A percentile compares a stretch with the other conserved stretches of the same genome.
Conservation (phyloP, 2,888 invertebrate genomes). For the Microctonus hyperodae region DNA sequence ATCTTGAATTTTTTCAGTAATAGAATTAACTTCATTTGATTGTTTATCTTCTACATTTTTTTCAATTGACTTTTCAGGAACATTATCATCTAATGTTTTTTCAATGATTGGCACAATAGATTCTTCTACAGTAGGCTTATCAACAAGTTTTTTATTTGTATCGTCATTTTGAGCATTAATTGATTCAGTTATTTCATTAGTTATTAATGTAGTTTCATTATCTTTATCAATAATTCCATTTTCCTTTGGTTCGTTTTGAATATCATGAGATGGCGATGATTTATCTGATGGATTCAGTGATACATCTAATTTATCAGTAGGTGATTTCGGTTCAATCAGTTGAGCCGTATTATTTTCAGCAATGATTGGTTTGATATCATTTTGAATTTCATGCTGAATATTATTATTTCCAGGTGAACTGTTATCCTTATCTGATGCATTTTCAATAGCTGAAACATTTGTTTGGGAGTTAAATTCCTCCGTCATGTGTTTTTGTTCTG, state of each 20-base stretch:
- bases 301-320: background rate
- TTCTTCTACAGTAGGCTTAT: background rate
- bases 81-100: conserved; percentile 3
- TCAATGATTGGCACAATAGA: background rate
- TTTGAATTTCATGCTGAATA: conserved; percentile 1
- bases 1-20: background rate
- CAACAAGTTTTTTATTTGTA: background rate
- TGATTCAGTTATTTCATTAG: background rate
- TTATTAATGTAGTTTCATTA: background rate
- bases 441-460: conserved; percentile 19
- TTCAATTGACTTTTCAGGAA: background rate
- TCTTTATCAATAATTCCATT: background rate
- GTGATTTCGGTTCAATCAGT: background rate
- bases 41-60: background rate
- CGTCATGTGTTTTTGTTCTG: background rate
- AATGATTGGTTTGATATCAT: background rate
- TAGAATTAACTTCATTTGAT: background rate
- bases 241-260: conserved; percentile 6
- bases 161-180: background rate
- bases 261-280: background rate
- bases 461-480: conserved; percentile 16
- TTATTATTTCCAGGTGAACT: conserved; percentile 2
- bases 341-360: background rate
- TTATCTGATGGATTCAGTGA: background rate
- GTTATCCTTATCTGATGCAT: conserved; percentile 5